These are phyloP conservation scores for Hylia prasina DNA, from an alignment of 2,113 vertebrate genomes.

Conservation along the genomic window DNA sequence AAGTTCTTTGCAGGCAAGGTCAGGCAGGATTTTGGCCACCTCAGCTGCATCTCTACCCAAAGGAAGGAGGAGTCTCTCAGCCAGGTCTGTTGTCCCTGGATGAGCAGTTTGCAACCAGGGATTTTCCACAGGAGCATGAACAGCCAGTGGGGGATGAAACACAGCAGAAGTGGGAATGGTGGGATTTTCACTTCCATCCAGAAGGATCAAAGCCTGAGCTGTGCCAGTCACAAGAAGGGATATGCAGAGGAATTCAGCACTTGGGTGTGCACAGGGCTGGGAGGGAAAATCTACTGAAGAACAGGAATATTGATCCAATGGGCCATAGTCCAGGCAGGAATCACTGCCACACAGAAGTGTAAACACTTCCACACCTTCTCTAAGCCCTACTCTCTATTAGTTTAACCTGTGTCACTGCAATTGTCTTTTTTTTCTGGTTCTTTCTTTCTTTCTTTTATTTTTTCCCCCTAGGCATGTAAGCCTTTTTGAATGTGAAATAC, in stretches of 20 bases:
- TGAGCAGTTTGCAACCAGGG: not conserved
- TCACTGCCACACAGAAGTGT: not conserved
- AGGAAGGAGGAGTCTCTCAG: not conserved
- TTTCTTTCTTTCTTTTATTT: not conserved
- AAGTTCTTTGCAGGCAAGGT: not conserved
- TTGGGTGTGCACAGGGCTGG: not conserved
- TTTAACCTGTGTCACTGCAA: conserved; percentile 3
- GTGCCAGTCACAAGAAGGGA: not conserved
- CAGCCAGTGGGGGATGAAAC: not conserved
- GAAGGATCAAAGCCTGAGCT: not conserved
- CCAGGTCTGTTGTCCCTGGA: not conserved
- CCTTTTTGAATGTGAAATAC: not conserved
- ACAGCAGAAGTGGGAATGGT: not conserved
- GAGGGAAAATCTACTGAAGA: not conserved
- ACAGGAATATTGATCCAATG: not conserved
- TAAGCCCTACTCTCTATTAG: not conserved
- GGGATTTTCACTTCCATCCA: not conserved
- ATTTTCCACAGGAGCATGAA: not conserved
- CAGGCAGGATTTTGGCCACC: not conserved
- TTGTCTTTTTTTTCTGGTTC: not conserved
- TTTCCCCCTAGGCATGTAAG: not conserved
- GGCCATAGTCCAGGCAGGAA: not conserved
- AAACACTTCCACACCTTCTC: not conserved
- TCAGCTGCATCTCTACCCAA: not conserved
- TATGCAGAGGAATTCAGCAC: not conserved